Evolutionary conservation across 2,888 invertebrate genomes (phyloP).

Genomic region (Meandrusa payeni): DNA sequence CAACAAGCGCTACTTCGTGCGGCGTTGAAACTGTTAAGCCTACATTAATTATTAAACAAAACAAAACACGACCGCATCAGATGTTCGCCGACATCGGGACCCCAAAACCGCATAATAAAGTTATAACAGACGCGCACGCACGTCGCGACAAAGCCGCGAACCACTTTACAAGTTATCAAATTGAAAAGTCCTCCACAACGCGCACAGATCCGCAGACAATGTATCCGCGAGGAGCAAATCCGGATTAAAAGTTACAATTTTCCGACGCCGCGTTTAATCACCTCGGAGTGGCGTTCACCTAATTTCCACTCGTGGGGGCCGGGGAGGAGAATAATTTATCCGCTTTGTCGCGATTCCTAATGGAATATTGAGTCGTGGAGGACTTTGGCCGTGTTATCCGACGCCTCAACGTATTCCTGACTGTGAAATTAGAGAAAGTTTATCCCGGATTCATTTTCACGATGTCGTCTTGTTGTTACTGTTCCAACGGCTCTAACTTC

Average conservation of each 20-base stretch:
- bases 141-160: conserved; percentile 6
- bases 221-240: conserved; percentile 27
- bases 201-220: neutral
- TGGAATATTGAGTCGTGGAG: conserved; percentile 40
- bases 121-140: conserved; percentile 1
- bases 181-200: conserved; percentile 2
- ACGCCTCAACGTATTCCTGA: conserved; percentile 51
- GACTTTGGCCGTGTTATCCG: conserved; percentile 40
- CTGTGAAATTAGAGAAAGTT: conserved; percentile 68
- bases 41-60: too few species aligned
- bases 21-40: too few species aligned
- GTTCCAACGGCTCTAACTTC: conserved; percentile 1
- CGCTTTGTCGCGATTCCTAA: conserved; percentile 39
- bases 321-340: conserved; percentile 34
- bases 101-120: neutral
- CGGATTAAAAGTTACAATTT: conserved; percentile 38
- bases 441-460: conserved; percentile 28
- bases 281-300: conserved; percentile 39
- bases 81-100: conserved; percentile 1
- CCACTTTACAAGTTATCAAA: conserved; percentile 18
- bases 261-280: conserved; percentile 40
- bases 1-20: too few species aligned
- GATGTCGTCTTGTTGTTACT: conserved; percentile 6
- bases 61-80: conserved; percentile 5
- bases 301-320: conserved; percentile 35